Evolutionary conservation across 1,140 invertebrate species (phyloP), one percentile per base, ranked within the genome.

Genomic region (Matsumurasca onukii): DNA sequence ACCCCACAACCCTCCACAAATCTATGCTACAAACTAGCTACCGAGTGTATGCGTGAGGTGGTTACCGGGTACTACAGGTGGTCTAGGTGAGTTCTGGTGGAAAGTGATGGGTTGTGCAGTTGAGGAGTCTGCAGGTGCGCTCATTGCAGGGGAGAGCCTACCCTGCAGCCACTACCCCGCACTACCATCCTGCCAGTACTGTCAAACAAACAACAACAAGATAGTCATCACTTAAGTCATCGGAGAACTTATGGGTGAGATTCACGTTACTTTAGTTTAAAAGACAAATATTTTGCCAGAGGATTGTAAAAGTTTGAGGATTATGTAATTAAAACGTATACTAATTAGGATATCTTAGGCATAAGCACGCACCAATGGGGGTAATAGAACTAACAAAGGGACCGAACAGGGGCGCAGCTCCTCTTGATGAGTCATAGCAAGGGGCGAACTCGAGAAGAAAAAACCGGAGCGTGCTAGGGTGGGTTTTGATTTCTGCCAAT

Each of bases 81-180:
- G 82, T 75, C 82, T 78, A 67, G 82, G 82, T 77, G 80, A 81
- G 74, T 83, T 83, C 73, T 83, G 80, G 77, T 82, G 81, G 80
- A 83, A 83, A 48, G 69, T 66, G 66, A 65, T 65, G 39, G 64
- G 51, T 25, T 66, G 39, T 29, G 64, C 34, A 34, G 24, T 34
- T n/a, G 66, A 39, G 48, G 62, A 45, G 30, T 45, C 55, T 12
- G 59, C 31, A 49, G 67, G 67, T 20, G 45, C 67, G 39, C 67
- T 68, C 67, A 68, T 68, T 57, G 67, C 67, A 68, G 67, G 55
- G n/a, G 25, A n/a, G 13, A 24, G 52, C 15, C 57, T 71, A 49
- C 66, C 63, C 69, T 51, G 63, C 48, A 69, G 67, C 49, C 48
- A 57, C 61, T 64, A 66, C 69, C 63, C 68, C 45, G 52, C 34